Percentiles rank a stretch among this genome's conserved stretches.
phyloP scores from a whole-genome alignment of 2,888 invertebrate genomes.

The Nymphalis urticae region DNA sequence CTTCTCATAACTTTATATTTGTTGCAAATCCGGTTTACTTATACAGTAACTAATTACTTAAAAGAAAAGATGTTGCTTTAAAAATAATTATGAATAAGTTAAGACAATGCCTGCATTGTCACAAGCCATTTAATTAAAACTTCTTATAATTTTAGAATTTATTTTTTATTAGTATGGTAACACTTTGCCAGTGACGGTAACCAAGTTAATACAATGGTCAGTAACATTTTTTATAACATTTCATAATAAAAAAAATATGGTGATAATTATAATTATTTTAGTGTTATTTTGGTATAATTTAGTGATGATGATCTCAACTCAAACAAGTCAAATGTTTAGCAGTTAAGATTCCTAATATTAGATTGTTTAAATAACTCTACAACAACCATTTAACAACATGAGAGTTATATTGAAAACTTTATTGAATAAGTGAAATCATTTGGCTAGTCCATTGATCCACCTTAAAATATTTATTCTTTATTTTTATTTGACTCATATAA shows the following conservation, averaged over 20 bases:
- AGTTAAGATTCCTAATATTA: conserved; percentile 28
- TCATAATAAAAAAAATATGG: conserved; percentile 2
- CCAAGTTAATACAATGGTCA: conserved; percentile 14
- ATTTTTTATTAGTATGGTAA: conserved; percentile 3
- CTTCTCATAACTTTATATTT: too few species aligned
- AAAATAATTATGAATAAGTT: conserved; percentile 1
- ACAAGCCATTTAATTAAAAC: neutral
- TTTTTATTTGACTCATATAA: too few species aligned
- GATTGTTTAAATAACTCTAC: neutral
- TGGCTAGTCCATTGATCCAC: neutral
- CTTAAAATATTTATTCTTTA: too few species aligned
- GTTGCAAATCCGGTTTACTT: too few species aligned
- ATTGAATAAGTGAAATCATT: neutral
- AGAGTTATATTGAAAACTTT: neutral
- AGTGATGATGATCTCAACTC: conserved; percentile 44
- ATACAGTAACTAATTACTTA: neutral
- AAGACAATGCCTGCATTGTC: neutral
- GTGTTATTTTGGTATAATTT: neutral
- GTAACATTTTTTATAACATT: conserved; percentile 18
- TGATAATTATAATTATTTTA: neutral
- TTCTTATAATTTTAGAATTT: neutral
- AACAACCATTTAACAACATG: neutral
- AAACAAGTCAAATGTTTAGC: conserved; percentile 43
- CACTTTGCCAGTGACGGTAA: neutral
- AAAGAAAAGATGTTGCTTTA: conserved; percentile 3